Percentiles rank a stretch among this genome's conserved stretches.
Evolutionary conservation across 2,113 vertebrate genomes (phyloP).

Genomic region (Eulacestoma nigropectus): DNA sequence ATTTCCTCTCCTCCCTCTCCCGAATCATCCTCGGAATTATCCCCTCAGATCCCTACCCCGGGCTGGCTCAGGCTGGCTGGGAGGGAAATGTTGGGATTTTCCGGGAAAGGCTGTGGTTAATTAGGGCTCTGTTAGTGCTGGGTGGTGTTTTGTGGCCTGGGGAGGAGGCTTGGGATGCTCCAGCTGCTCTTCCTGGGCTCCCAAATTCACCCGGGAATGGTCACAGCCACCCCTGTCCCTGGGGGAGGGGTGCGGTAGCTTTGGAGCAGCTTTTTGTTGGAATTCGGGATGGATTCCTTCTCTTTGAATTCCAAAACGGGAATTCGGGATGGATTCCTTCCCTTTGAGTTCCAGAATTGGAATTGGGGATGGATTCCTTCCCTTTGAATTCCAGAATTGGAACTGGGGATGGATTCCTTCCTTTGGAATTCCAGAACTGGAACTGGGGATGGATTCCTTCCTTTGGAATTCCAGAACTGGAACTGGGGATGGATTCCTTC

Average conservation of each 20-base stretch:
- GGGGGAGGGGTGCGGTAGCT: fast-evolving
- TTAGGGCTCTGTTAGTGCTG: neutral
- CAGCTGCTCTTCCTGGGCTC: neutral
- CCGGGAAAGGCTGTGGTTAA: constrained; percentile 40
- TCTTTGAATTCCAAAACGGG: no score
- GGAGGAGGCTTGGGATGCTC: neutral
- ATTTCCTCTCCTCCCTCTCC: neutral
- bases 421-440: neutral
- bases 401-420: no score
- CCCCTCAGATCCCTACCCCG: neutral
- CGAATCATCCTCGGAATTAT: neutral
- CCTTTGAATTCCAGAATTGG: no score
- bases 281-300: neutral
- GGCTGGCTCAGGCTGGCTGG: constrained; percentile 49
- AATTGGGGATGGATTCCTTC: no score
- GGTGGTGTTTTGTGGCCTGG: neutral
- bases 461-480: no score
- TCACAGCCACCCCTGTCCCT: fast-evolving
- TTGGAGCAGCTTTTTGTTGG: neutral
- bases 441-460: neutral
- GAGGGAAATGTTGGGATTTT: constrained; percentile 54
- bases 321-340: neutral
- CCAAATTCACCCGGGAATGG: neutral
- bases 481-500: no score
- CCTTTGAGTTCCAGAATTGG: no score